These are phyloP conservation scores for Petrosia ficiformis DNA, from an alignment of 37 sponge, comb jelly and placozoan species.

Conservation along the genomic window DNA sequence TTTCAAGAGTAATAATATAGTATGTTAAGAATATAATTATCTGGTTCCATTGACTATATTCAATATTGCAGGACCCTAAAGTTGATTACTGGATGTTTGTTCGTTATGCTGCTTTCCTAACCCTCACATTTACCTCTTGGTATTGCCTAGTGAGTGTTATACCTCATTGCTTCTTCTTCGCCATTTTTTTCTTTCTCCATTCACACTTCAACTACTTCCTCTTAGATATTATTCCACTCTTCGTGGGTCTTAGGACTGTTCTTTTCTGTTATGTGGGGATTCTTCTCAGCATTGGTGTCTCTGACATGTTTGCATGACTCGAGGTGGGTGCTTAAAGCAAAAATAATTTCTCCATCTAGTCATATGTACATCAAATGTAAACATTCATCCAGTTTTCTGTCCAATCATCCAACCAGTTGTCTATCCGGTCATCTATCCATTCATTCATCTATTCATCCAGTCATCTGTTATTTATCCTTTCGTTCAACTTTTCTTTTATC, in stretches of 20 bases:
- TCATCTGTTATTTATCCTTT: no score
- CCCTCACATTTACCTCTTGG: slow-evolving; percentile 35
- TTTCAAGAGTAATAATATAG: slow-evolving; percentile 90
- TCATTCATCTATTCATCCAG: no score
- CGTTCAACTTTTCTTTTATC: not conserved
- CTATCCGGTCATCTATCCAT: no score
- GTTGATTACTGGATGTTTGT: slow-evolving; percentile 87
- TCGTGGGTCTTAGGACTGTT: slow-evolving; percentile 41
- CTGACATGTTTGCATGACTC: slow-evolving; percentile 90
- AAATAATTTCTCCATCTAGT: not conserved
- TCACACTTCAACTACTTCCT: not conserved
- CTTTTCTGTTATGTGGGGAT: slow-evolving; percentile 55
- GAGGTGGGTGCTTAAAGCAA: no score
- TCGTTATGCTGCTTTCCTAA: slow-evolving; percentile 52
- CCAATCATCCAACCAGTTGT: no score
- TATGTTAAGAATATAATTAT: slow-evolving; percentile 16
- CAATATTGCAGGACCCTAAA: slow-evolving; percentile 73
- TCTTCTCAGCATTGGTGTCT: slow-evolving; percentile 74
- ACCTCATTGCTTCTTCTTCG: not conserved
- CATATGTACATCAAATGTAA: not conserved
- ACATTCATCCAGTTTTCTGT: not conserved
- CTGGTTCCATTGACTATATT: not conserved
- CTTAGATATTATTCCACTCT: slow-evolving; percentile 61
- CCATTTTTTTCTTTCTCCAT: not conserved
- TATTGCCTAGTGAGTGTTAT: slow-evolving; percentile 43